Percentiles rank a stretch among this genome's conserved stretches.
Evolutionary conservation across 2,113 vertebrate species (phyloP).

Genomic region (Pluvialis apricaria): DNA sequence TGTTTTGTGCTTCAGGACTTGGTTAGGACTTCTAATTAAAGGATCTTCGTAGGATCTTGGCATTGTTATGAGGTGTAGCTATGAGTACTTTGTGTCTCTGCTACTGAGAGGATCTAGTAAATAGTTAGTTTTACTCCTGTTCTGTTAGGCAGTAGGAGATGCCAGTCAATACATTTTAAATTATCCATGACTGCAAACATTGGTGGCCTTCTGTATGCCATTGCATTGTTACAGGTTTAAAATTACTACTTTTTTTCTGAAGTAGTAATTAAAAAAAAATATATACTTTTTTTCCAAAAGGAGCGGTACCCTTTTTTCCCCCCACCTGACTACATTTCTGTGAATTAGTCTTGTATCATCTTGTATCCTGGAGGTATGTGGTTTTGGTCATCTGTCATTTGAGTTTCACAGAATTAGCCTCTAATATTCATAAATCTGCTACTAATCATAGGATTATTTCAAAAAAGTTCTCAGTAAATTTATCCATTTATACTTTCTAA

Average conservation of each 20-base stretch:
- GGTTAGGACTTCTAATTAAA: neutral
- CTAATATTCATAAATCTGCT: neutral
- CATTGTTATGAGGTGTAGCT: neutral
- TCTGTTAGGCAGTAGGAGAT: neutral
- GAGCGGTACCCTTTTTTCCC: neutral
- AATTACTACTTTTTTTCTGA: neutral
- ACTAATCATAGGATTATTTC: neutral
- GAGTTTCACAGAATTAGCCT: neutral
- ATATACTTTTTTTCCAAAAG: neutral
- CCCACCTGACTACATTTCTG: neutral
- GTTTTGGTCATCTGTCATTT: neutral
- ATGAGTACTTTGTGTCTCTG: neutral
- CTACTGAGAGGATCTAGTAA: neutral
- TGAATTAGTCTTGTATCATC: neutral
- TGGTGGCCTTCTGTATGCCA: neutral
- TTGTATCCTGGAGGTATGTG: neutral
- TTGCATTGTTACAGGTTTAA: neutral
- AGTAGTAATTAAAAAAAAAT: neutral
- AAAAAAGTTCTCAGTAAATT: neutral
- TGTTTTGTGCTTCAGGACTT: neutral
- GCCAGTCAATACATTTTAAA: neutral
- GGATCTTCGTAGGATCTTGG: neutral
- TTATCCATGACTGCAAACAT: neutral
- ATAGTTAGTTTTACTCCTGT: neutral
- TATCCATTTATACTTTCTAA: neutral